A percentile compares a stretch with the other conserved stretches of the same genome.
Conservation (phyloP, 2,113 vertebrate genomes). For the Sceloporus undulatus region DNA sequence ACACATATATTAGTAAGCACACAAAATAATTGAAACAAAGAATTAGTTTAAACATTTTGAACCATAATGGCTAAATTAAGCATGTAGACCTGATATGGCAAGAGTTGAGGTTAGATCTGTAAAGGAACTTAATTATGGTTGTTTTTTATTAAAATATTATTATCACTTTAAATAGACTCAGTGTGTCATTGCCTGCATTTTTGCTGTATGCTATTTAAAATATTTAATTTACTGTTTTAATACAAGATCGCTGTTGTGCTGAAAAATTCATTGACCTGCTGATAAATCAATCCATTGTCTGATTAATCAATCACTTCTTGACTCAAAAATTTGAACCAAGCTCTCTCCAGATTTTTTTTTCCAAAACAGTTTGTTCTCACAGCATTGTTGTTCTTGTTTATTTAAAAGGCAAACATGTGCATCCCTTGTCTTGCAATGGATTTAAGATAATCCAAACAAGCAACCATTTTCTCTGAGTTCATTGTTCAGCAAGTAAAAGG, state of each 20-base stretch:
- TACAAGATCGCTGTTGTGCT: neutral
- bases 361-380: neutral
- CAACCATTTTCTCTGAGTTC: neutral
- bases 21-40: neutral
- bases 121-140: neutral
- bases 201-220: neutral
- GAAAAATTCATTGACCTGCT: neutral
- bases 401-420: neutral
- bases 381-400: neutral
- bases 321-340: slow-evolving; percentile 1
- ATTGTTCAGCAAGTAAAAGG: neutral
- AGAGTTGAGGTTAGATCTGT: accelerated
- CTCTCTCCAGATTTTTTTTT: neutral
- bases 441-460: neutral
- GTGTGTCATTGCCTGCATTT: neutral
- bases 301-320: slow-evolving; percentile 18
- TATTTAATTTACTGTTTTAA: slow-evolving; percentile 18
- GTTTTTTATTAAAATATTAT: neutral
- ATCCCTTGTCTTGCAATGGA: slow-evolving; percentile 1
- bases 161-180: slow-evolving; percentile 4
- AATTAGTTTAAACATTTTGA: neutral
- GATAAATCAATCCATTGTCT: neutral
- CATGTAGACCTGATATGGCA: no score
- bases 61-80: neutral
- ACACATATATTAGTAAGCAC: slow-evolving; percentile 4